These are phyloP conservation scores for Nemapogon koenigi DNA, from an alignment of 2,888 invertebrate genomes.

Conservation along the genomic window DNA sequence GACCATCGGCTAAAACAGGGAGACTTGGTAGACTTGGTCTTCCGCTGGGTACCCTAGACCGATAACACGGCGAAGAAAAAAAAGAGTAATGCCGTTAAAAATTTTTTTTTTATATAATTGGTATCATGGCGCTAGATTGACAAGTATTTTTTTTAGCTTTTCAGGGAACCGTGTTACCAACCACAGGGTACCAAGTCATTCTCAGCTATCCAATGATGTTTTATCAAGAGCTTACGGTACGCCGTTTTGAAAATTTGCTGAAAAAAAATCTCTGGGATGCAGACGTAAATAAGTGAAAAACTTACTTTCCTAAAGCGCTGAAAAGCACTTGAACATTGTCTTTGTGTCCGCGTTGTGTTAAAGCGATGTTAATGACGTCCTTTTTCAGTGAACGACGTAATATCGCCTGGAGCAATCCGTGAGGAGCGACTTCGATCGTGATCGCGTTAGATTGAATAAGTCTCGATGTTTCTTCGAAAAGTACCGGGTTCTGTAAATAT, in stretches of 20 bases:
- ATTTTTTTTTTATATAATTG: no score
- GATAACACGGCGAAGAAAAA: no score
- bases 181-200: background rate
- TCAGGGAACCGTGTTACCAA: no score
- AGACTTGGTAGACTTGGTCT: no score
- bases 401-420: constrained; percentile 87
- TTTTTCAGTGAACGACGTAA: constrained; percentile 76
- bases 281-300: no score
- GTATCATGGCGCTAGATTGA: no score
- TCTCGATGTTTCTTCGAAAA: constrained; percentile 82
- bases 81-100: no score
- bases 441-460: constrained; percentile 84
- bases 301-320: constrained; percentile 71
- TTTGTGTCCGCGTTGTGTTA: constrained; percentile 74
- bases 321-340: constrained; percentile 70
- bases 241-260: no score
- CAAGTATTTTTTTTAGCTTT: no score
- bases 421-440: constrained; percentile 89
- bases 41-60: no score
- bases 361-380: constrained; percentile 74
- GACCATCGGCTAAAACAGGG: no score
- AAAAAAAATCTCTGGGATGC: background rate
- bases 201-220: background rate
- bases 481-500: constrained; percentile 62
- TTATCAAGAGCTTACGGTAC: background rate